Evolutionary conservation across 2,888 invertebrate genomes (phyloP), one percentile per base, ranked within the genome.

Genomic region (Venusia cambrica): DNA sequence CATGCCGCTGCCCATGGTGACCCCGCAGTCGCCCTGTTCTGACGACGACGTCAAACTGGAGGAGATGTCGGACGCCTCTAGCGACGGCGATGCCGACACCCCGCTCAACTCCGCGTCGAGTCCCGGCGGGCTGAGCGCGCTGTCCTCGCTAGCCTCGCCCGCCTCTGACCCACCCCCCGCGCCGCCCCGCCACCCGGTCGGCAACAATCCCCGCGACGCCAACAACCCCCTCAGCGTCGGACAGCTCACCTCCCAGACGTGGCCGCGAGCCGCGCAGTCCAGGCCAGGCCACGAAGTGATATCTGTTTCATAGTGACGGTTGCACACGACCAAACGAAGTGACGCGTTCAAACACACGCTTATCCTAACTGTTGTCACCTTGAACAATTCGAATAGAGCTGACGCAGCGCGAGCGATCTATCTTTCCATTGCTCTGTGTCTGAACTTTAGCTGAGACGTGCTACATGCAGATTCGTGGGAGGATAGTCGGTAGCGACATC

Each of bases 191-290:
- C 91, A 94, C 75, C 96, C 96, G 19, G 95, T 96, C 36, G 96
- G 96, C 40, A 95, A 96, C 24, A 96, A 96, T 84, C 96, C 96
- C 19, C 92, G 95, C 57, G 96, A 97, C 85, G 93, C 94, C 51
- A 97, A 97, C 87, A 96, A 97, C 88, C 97, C 97, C 36, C 88
- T 97, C 20, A 96, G 95, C 75, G 95, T 97, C 38, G 96, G 96
- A 63, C 96, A 96, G 81, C 88, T 97, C 54, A 96, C 95, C 42
- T 94, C 94, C 55, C 93, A 93, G 53, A 69, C 72, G 16, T 83
- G 87, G 87, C 83, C 85, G 0, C 65, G 87, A 4, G 67, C 84
- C 19, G 70, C 83, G 4, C 72, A 75, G 41, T 32, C 80, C 10
- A 56, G 81, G 22, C 74, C 81, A 25, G 56, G 61, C 0, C 85